These are phyloP conservation scores for Drosophila nigrodunni DNA, from an alignment of 1,140 invertebrate species.

Conservation along the genomic window DNA sequence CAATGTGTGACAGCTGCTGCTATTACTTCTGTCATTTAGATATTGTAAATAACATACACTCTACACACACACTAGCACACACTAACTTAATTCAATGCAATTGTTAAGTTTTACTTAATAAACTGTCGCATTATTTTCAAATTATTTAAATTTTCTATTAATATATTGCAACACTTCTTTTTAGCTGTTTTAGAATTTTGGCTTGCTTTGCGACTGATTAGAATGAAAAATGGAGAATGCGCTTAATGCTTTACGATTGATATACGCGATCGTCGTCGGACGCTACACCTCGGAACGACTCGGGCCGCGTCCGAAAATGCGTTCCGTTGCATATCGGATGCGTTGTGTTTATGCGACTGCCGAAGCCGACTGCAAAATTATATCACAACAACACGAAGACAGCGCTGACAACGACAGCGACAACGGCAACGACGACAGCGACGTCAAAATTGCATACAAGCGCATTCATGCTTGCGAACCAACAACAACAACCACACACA, in stretches of 20 bases:
- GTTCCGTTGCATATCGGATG: slow-evolving; percentile 85
- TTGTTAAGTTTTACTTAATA: neutral
- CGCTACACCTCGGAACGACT: slow-evolving; percentile 84
- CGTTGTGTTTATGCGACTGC: slow-evolving; percentile 85
- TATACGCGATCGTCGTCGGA: slow-evolving; percentile 84
- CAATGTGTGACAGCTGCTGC: slow-evolving; percentile 46
- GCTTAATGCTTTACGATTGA: slow-evolving; percentile 83
- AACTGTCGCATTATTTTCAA: neutral
- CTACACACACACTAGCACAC: neutral
- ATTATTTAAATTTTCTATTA: slow-evolving; percentile 7
- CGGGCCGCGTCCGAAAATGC: slow-evolving; percentile 85
- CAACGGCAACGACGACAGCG: slow-evolving; percentile 37
- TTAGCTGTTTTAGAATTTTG: slow-evolving; percentile 10
- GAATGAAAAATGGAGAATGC: slow-evolving; percentile 70
- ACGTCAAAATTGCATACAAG: slow-evolving; percentile 75
- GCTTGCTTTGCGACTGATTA: slow-evolving; percentile 51
- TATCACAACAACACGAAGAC: slow-evolving; percentile 84
- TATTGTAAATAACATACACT: slow-evolving; percentile 14
- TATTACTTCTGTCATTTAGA: slow-evolving; percentile 6
- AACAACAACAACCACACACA: slow-evolving; percentile 43
- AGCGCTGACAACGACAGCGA: slow-evolving; percentile 61
- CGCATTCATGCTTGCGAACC: slow-evolving; percentile 62
- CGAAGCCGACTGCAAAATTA: slow-evolving; percentile 83
- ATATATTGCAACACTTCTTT: slow-evolving; percentile 15
- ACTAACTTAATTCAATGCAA: neutral